Base-by-base conservation (phyloP, 2,888 invertebrate species). In the Scaptomyza tumidula region DNA sequence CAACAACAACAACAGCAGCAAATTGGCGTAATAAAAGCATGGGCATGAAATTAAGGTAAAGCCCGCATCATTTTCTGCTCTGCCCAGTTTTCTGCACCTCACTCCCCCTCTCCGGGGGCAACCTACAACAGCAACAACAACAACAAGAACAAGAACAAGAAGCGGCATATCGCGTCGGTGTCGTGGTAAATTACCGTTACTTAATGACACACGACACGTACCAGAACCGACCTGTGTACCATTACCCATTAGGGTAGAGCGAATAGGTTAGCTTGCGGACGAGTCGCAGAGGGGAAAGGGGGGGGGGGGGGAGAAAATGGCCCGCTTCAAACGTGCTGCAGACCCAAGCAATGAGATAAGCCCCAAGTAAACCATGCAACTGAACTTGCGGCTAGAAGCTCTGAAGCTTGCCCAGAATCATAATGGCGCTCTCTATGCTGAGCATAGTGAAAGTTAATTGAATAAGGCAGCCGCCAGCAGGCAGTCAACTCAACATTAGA, bases 181-280 rank as follows among this genome's bases (percentile, higher is more conserved):
- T 67, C 59, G 67, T 68, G 77, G 77, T 53, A 75, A 80, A 80
- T 83, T 71, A 80, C 80, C 75, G 73, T 86, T 82, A 79, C 60
- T 69, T 72, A 72, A 77, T 82, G 84, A 84, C 78, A 83, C 84
- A 81, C 80, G 80, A 73, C 72, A 78, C 80, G 77, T 75, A 71
- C 70, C 61, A 67, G 58, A 50, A 55, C 45, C 45, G 35, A 57
- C 58, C 46, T 43, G 39, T 29, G 50, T 7, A 27, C 37, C 37
- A n/a, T n/a, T 45, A 39, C n/a, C 39, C 14, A 39, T 39, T 39
- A 39, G 39, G 39, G 7, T 14, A 39, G 7, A 10, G 41, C 41
- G 10, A 3, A 39, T 39, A 14, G 14, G 39, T 14, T 7, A 3
- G 24, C 24, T 24, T 24, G 3, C 24, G 24, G 11, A 31, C 31